Percentiles rank a stretch among this genome's conserved stretches.
Conservation (phyloP, 2,888 invertebrate genomes). For the Norana najaformis region DNA sequence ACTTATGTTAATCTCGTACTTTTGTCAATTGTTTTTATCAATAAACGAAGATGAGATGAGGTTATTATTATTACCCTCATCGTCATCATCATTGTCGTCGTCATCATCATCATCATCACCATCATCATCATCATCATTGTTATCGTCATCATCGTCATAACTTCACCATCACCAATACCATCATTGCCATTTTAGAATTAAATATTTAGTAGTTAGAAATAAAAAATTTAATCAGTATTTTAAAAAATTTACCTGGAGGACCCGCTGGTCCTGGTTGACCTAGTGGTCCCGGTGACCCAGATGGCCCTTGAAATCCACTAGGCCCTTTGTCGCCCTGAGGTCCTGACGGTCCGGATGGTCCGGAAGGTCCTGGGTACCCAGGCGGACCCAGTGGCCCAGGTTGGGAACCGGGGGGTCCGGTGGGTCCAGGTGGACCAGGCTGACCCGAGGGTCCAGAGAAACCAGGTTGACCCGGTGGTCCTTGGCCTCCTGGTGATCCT, state of each 20-base stretch:
- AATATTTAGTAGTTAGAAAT: background rate
- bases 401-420: conserved; percentile 36
- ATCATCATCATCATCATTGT: background rate
- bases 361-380: conserved; percentile 43
- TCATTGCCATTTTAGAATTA: background rate
- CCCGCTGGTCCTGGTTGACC: conserved; percentile 28
- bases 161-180: too few relatives aligned
- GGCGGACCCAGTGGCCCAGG: conserved; percentile 32
- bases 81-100: too few relatives aligned
- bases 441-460: conserved; percentile 36
- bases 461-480: conserved; percentile 39
- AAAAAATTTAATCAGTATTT: background rate
- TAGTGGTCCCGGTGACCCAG: conserved; percentile 37
- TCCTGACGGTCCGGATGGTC: conserved; percentile 33
- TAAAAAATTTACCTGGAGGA: conserved; percentile 24
- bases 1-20: too few relatives aligned
- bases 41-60: too few relatives aligned
- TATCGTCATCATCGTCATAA: background rate
- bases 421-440: conserved; percentile 32
- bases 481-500: conserved; percentile 39
- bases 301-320: conserved; percentile 34
- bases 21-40: too few relatives aligned
- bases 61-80: background rate
- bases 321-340: conserved; percentile 68
- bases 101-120: too few relatives aligned